A percentile compares a stretch with the other conserved stretches of the same genome.
Evolutionary conservation across 2,888 invertebrate genomes (phyloP).

Genomic region (Cetonia aurata): DNA sequence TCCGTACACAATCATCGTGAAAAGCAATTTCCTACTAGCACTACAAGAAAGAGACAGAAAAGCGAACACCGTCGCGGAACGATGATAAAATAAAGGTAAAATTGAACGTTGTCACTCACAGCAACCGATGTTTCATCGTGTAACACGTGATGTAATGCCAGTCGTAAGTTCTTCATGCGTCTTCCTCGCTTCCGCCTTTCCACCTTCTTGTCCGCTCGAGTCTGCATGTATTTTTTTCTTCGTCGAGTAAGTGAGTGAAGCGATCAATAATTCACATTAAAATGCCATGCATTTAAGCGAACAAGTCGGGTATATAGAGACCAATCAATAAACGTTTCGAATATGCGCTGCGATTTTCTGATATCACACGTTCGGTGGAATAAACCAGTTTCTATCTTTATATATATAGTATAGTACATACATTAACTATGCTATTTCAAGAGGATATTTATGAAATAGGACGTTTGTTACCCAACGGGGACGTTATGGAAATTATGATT

Average conservation of each 20-base stretch:
- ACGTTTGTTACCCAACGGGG: not conserved
- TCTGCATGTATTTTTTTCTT: not conserved
- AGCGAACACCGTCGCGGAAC: not conserved
- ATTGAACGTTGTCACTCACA: not conserved
- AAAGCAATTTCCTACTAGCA: too few relatives aligned
- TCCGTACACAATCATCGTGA: too few relatives aligned
- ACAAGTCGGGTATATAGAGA: not conserved
- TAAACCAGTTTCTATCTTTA: too few relatives aligned
- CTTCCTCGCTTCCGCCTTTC: too few relatives aligned
- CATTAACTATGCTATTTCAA: not conserved
- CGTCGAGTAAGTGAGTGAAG: not conserved
- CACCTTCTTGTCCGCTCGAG: not conserved
- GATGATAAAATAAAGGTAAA: not conserved
- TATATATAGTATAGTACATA: too few relatives aligned
- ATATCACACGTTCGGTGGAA: not conserved
- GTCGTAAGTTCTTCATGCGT: not conserved
- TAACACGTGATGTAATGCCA: not conserved
- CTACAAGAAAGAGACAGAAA: not conserved
- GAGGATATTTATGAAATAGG: too few relatives aligned
- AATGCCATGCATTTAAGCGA: slow-evolving; percentile 1
- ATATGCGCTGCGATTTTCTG: not conserved
- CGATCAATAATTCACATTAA: not conserved
- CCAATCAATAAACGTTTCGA: not conserved
- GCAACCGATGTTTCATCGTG: not conserved
- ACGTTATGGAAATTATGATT: not conserved